Base-by-base conservation (phyloP, 2,888 invertebrate genomes). In the Caenorhabditis afra region DNA sequence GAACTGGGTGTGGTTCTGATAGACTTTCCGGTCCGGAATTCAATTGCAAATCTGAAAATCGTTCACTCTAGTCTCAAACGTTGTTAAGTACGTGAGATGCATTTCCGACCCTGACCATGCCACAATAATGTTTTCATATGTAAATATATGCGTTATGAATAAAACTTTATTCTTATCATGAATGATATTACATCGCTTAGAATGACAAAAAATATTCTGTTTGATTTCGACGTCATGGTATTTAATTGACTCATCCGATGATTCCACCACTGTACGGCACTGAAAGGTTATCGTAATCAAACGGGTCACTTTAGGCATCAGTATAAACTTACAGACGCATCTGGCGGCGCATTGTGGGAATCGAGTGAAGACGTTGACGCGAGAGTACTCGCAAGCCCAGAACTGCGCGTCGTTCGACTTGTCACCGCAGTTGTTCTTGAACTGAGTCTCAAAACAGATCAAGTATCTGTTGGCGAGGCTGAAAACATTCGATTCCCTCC, bases 361-460 rank as follows among this genome's bases (percentile, higher is more conserved):
- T 64, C 84, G 65, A 37, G 86, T 86, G 79, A 86, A 84, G 52
- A 81, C 57, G 52, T 84, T 79, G 39, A 84, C 81, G 37, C 86
- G 71, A 0, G 84, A 83, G 59, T 86, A 86, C 58, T 86, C 86
- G 50, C 86, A 86, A 39, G 81, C 85, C 86, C 86, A 86, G 73
- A 85, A 85, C 53, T 79, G 71, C n/a, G 82, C 74, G 16, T 81
- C 85, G 39, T 74, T 76, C 8, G 82, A 61, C 29, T 65, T 67
- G 47, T 62, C 77, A 16, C 83, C 83, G 57, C 85, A 85, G 52
- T 58, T 65, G 45, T 52, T 49, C n/a, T 77, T 67, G 71, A 85
- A 79, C n/a, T 80, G 66, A 3, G 73, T 68, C 39, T 85, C 85
- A 49, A 83, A 81, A 53, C 84, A 80, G 20, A 67, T 77, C 59